Evolutionary conservation across 1,140 invertebrate species (phyloP).

Genomic region (Aphelinus certus): DNA sequence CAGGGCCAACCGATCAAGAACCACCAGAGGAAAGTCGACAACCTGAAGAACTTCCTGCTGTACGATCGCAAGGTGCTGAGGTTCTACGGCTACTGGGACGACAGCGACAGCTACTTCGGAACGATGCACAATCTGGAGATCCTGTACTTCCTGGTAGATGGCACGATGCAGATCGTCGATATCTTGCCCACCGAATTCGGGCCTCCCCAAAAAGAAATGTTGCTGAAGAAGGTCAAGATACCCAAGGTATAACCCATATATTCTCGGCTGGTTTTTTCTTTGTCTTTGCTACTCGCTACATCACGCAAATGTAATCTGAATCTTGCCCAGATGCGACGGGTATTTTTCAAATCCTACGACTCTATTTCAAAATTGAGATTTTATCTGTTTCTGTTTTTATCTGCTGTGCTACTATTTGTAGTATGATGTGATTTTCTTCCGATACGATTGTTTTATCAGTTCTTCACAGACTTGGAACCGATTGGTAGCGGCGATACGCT

Average conservation of each 20-base stretch:
- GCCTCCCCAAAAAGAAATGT: slow-evolving; percentile 74
- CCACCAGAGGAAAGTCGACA: background rate
- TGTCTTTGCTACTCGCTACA: no score
- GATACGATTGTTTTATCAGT: slow-evolving; percentile 45
- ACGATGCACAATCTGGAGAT: slow-evolving; percentile 79
- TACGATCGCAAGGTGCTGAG: slow-evolving; percentile 81
- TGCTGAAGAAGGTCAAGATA: slow-evolving; percentile 79
- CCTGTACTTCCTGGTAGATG: slow-evolving; percentile 86
- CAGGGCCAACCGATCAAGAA: background rate
- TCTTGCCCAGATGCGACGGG: no score
- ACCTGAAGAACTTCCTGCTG: slow-evolving; percentile 74
- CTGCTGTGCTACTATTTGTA: background rate
- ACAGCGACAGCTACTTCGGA: slow-evolving; percentile 77
- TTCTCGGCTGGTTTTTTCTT: no score
- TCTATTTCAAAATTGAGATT: no score
- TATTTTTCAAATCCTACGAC: no score
- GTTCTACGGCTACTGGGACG: slow-evolving; percentile 92
- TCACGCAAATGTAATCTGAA: no score
- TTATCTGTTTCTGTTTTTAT: no score
- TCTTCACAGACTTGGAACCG: slow-evolving; percentile 64
- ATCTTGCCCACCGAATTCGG: slow-evolving; percentile 75
- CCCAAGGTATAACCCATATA: slow-evolving; percentile 72
- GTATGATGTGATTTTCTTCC: background rate
- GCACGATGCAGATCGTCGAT: slow-evolving; percentile 90
- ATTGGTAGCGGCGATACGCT: slow-evolving; percentile 70